Percentiles rank a stretch among this genome's conserved stretches.
phyloP scores from a whole-genome alignment of 2,113 vertebrate species.

The Aspidoscelis tigris region DNA sequence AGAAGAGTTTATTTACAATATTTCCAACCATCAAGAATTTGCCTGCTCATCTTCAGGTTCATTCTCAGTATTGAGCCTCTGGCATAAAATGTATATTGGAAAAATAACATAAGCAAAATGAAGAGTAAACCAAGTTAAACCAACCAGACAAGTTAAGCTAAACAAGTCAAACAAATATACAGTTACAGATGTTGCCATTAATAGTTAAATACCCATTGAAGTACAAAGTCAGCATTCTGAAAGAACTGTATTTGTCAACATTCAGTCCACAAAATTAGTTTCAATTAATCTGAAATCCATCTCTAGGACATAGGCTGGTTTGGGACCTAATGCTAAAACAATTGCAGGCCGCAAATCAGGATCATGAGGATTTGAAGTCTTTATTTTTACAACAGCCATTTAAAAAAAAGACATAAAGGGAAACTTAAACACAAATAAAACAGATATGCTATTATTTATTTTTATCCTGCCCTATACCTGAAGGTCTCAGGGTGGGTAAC shows the following conservation, averaged over 20 bases:
- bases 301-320: neutral
- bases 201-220: neutral
- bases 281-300: neutral
- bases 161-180: slow-evolving; percentile 1
- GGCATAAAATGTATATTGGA: slow-evolving; percentile 4
- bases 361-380: too few relatives aligned
- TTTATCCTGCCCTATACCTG: too few relatives aligned
- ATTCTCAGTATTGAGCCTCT: neutral
- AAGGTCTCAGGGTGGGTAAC: too few relatives aligned
- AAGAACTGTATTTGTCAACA: neutral
- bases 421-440: too few relatives aligned
- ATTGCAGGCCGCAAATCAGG: neutral
- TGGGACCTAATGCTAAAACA: neutral
- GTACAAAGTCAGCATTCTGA: neutral
- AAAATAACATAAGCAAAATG: neutral
- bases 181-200: slow-evolving; percentile 6
- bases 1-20: neutral
- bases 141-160: neutral
- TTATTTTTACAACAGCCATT: too few relatives aligned
- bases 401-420: too few relatives aligned
- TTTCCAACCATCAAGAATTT: neutral
- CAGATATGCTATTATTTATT: too few relatives aligned
- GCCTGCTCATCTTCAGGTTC: slow-evolving; percentile 2
- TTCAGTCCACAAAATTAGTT: neutral
- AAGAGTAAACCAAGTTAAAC: neutral